Evolutionary conservation across 2,888 invertebrate genomes (phyloP), one percentile per base, ranked within the genome.

Genomic region (Platycheirus rosarum): DNA sequence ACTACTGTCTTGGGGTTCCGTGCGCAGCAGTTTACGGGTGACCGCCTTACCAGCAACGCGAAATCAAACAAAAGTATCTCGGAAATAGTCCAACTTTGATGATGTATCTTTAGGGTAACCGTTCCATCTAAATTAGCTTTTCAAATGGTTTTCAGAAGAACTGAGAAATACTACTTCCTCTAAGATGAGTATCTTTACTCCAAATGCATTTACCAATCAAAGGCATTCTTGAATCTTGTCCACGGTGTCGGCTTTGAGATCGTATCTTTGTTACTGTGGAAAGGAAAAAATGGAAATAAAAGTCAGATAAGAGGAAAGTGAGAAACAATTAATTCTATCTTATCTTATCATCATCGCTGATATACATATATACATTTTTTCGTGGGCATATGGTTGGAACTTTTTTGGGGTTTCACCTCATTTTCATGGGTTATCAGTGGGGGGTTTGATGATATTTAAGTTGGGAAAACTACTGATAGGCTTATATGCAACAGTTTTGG

Each of bases 301-400:
- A 69, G 40, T 55, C 18, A 51, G 44, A 37, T 26, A n/a, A 51
- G 40, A 32, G 48, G 46, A 62, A 53, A 44, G 68, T 23, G 23
- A 35, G 53, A 44, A 55, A 44, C 51, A 37, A 53, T 63, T 51
- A 69, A 63, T 55, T 69, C 5, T 63, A 73, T 73, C 73, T 79
- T 73, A 73, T 79, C 78, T 57, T 44, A 57, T 63, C 48, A 74
- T 74, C 62, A 63, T 48, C n/a, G 16, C 57, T 62, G 62, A 73
- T 71, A 57, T 57, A 40, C 4, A 6, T 32, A 6, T 32, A 8
- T 7, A 8, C 23, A 40, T 40, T 57, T 40, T 40, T 73, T 79
- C 18, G 55, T 53, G 40, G 18, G 35, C 71, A 44, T 62, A 48
- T 13, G 49, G 29, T 14, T 40, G 42, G 51, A 44, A 40, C 6